Evolutionary conservation across 2,797 vertebrate species (phyloP).

Genomic region (Urocyon cinereoargenteus): DNA sequence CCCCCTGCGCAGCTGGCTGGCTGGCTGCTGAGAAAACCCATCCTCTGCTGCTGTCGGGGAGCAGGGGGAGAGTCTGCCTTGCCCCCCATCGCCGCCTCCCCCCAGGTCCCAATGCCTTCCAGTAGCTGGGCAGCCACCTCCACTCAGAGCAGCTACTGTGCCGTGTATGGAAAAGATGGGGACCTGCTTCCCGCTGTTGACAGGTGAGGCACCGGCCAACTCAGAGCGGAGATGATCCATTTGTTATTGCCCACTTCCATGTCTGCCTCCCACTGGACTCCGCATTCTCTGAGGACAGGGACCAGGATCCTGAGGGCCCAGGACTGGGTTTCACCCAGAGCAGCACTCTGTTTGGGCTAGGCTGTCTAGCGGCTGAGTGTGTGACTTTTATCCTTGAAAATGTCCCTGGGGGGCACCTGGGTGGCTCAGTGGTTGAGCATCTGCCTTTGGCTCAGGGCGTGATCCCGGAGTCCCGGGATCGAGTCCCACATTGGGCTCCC

Average conservation of each 20-base stretch:
- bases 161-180: accelerated
- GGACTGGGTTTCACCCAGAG: accelerated
- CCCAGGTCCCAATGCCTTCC: background rate
- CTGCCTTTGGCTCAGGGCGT: too few species aligned
- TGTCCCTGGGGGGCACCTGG: background rate
- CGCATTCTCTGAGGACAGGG: background rate
- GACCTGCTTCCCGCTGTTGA: accelerated
- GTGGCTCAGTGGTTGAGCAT: too few species aligned
- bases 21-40: background rate
- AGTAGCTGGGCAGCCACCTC: background rate
- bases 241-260: accelerated
- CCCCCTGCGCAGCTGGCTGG: background rate
- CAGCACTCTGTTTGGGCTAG: background rate
- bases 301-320: accelerated
- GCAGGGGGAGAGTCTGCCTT: background rate
- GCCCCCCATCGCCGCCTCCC: accelerated
- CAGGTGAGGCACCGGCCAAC: background rate
- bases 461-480: too few species aligned
- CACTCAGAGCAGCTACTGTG: background rate
- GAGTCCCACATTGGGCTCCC: too few species aligned
- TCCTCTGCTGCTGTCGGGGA: background rate
- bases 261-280: background rate
- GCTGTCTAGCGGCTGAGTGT: background rate
- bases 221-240: background rate
- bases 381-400: background rate